Evolutionary conservation across 1,140 invertebrate species (phyloP).

Genomic region (Listronotus bonariensis): DNA sequence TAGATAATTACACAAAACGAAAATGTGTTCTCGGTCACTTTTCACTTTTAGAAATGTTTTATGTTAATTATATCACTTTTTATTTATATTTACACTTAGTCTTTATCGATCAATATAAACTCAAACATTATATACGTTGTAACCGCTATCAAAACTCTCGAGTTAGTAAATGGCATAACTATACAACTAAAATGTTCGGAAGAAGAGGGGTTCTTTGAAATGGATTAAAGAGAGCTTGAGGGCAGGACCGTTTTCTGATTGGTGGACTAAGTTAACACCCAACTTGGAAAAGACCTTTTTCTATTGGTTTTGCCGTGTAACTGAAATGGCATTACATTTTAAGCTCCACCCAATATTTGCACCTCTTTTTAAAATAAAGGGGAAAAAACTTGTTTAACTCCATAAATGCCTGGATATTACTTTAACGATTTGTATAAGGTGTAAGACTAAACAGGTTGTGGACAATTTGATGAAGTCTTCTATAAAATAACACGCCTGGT

Average conservation of each 20-base stretch:
- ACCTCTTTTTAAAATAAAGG: constrained; percentile 34
- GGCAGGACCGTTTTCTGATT: constrained; percentile 29
- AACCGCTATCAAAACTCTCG: constrained; percentile 51
- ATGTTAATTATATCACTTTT: too few relatives aligned
- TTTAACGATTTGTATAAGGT: constrained; percentile 49
- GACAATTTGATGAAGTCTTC: constrained; percentile 42
- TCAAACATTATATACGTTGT: constrained; percentile 36
- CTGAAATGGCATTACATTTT: constrained; percentile 45
- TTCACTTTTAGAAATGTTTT: too few relatives aligned
- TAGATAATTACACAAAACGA: too few relatives aligned
- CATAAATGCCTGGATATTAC: constrained; percentile 49
- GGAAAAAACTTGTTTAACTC: constrained; percentile 46
- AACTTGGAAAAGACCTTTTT: constrained; percentile 1
- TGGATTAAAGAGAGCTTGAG: constrained; percentile 15
- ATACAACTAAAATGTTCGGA: constrained; percentile 21
- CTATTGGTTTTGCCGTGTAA: constrained; percentile 40
- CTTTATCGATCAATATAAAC: constrained; percentile 10
- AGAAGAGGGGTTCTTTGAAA: constrained; percentile 25
- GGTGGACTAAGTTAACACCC: constrained; percentile 14
- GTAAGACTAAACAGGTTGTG: constrained; percentile 50
- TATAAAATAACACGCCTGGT: constrained; percentile 44
- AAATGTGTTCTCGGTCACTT: too few relatives aligned
- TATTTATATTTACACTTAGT: too few relatives aligned
- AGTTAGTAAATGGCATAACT: constrained; percentile 50
- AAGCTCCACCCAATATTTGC: constrained; percentile 41